Conservation (phyloP, 2,797 vertebrate species). For the Oreortyx pictus region DNA sequence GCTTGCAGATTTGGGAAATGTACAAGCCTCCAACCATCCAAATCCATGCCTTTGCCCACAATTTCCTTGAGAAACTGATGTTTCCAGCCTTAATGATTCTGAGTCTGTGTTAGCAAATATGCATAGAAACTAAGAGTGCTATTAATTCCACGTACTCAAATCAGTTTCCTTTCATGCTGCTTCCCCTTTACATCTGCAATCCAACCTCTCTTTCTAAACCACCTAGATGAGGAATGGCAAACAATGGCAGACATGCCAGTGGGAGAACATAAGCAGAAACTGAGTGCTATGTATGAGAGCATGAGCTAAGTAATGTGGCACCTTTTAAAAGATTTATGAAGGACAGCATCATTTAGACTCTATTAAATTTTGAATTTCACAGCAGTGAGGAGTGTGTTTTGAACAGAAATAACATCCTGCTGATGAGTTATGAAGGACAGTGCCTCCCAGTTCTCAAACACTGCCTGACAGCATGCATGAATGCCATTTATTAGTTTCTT, state of each 20-base stretch:
- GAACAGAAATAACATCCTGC: slow-evolving; percentile 36
- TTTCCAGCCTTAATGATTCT: too few species aligned
- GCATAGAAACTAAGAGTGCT: neutral
- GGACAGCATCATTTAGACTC: slow-evolving; percentile 50
- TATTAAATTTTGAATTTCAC: slow-evolving; percentile 63
- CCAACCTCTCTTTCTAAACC: neutral
- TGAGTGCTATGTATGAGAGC: neutral
- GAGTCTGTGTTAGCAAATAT: neutral
- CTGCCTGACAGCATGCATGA: slow-evolving; percentile 54
- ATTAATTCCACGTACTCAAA: neutral
- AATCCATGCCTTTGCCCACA: neutral
- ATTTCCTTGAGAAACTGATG: neutral
- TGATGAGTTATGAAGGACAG: slow-evolving; percentile 68
- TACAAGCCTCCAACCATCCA: neutral
- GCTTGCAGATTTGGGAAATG: neutral
- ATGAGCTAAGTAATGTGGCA: slow-evolving; percentile 2
- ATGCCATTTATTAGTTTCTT: slow-evolving; percentile 69
- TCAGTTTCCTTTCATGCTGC: neutral
- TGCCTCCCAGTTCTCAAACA: slow-evolving; percentile 46
- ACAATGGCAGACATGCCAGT: neutral
- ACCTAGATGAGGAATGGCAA: slow-evolving; percentile 14
- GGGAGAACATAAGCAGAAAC: neutral
- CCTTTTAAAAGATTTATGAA: slow-evolving; percentile 58
- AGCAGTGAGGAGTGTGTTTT: slow-evolving; percentile 48
- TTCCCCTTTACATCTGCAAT: neutral